Conservation (phyloP, 2,888 invertebrate genomes). For the Agrochola circellaris region DNA sequence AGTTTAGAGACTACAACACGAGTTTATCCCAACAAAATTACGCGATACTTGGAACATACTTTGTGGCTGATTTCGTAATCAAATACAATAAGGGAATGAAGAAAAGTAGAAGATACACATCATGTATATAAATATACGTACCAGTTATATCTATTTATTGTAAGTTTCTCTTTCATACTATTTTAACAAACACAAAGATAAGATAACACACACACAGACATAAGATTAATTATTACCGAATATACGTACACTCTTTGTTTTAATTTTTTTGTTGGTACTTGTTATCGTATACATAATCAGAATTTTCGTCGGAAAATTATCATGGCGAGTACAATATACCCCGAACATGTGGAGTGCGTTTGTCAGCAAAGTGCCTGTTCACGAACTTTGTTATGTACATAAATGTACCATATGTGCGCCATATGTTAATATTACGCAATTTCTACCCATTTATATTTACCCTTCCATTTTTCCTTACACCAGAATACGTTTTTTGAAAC, state of each 20-base stretch:
- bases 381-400: slow-evolving; percentile 23
- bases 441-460: slow-evolving; percentile 29
- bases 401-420: slow-evolving; percentile 26
- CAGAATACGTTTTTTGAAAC: slow-evolving; percentile 19
- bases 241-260: not conserved
- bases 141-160: slow-evolving; percentile 3
- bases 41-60: slow-evolving; percentile 3
- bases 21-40: slow-evolving; percentile 25
- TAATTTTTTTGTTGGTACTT: not conserved
- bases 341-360: slow-evolving; percentile 22
- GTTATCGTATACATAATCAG: not conserved
- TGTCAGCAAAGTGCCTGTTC: slow-evolving; percentile 26
- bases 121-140: slow-evolving; percentile 5
- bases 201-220: too few species aligned
- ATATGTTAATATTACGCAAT: slow-evolving; percentile 34
- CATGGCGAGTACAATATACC: slow-evolving; percentile 5
- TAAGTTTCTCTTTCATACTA: not conserved
- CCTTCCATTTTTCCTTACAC: slow-evolving; percentile 34
- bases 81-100: not conserved
- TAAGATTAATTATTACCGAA: not conserved
- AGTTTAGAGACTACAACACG: slow-evolving; percentile 37
- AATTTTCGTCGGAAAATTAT: slow-evolving; percentile 16
- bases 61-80: slow-evolving; percentile 30
- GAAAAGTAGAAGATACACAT: slow-evolving; percentile 18
- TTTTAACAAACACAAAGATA: not conserved